Evolutionary conservation across 2,113 vertebrate species (phyloP).

Genomic region (Myanophis thanlyinensis): DNA sequence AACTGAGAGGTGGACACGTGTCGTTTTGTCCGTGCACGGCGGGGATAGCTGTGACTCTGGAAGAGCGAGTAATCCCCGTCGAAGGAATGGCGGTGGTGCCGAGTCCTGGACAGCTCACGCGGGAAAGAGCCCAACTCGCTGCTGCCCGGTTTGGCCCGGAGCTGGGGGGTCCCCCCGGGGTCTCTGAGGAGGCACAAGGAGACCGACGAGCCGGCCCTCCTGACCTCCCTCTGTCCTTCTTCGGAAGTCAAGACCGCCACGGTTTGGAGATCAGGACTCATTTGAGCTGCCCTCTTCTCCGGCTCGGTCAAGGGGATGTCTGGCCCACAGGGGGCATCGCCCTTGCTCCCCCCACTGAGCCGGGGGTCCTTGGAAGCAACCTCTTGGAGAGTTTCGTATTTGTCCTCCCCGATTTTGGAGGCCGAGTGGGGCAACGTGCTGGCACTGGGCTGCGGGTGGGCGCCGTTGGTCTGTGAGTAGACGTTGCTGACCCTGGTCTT

Average conservation of each 20-base stretch:
- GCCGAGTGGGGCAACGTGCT: slow-evolving; percentile 55
- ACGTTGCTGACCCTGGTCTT: slow-evolving; percentile 77
- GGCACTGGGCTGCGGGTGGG: slow-evolving; percentile 61
- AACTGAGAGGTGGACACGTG: slow-evolving; percentile 90
- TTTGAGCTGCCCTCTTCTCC: slow-evolving; percentile 49
- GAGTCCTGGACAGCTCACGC: slow-evolving; percentile 82
- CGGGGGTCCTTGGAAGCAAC: slow-evolving; percentile 21
- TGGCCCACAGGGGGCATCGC: slow-evolving; percentile 33
- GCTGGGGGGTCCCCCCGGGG: slow-evolving; percentile 66
- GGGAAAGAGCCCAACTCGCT: slow-evolving; percentile 67
- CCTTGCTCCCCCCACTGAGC: slow-evolving; percentile 57
- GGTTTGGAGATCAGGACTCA: slow-evolving; percentile 68
- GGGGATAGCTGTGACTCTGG: slow-evolving; percentile 95
- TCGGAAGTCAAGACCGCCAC: slow-evolving; percentile 69
- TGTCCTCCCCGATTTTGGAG: slow-evolving; percentile 73
- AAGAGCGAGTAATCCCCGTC: slow-evolving; percentile 92
- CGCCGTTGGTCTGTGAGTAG: slow-evolving; percentile 86
- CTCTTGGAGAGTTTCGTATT: slow-evolving; percentile 59
- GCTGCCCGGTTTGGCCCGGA: slow-evolving; percentile 50
- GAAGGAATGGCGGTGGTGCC: slow-evolving; percentile 86
- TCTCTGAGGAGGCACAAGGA: slow-evolving; percentile 74
- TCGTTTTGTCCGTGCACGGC: slow-evolving; percentile 87
- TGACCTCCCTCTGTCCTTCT: slow-evolving; percentile 77
- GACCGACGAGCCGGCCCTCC: slow-evolving; percentile 79
- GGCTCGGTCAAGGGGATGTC: slow-evolving; percentile 28